A percentile compares a stretch with the other conserved stretches of the same genome.
These are phyloP conservation scores for Leptarthrus brevirostris DNA, from an alignment of 2,888 invertebrate species.

Conservation along the genomic window DNA sequence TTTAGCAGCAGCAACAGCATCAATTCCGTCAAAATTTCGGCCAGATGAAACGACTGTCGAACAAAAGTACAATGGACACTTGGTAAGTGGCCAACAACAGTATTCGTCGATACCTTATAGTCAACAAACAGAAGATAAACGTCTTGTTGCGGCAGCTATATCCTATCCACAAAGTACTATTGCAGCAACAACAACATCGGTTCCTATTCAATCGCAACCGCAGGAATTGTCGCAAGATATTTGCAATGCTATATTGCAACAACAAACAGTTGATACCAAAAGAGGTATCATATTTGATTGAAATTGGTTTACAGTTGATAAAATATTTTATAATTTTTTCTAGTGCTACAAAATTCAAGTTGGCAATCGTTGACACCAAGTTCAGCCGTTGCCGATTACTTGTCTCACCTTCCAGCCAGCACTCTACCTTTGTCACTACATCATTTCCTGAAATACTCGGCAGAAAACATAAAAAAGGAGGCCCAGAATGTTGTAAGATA, in stretches of 20 bases:
- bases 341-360: constrained; percentile 66
- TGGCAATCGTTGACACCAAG: constrained; percentile 72
- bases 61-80: constrained; percentile 70
- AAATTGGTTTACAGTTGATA: not conserved
- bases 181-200: constrained; percentile 57
- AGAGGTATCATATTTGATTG: constrained; percentile 57
- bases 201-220: constrained; percentile 62
- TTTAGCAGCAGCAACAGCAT: constrained; percentile 56
- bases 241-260: constrained; percentile 66
- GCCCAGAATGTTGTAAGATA: constrained; percentile 68
- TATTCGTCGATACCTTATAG: constrained; percentile 60
- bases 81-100: constrained; percentile 61
- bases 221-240: constrained; percentile 66
- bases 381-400: constrained; percentile 85
- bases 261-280: constrained; percentile 64
- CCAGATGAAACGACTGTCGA: constrained; percentile 69
- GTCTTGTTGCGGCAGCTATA: constrained; percentile 60
- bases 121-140: constrained; percentile 58
- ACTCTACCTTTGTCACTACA: constrained; percentile 82
- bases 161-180: constrained; percentile 61
- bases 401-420: constrained; percentile 81
- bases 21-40: constrained; percentile 73
- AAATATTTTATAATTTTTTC: constrained; percentile 3
- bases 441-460: constrained; percentile 86
- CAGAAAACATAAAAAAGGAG: constrained; percentile 81